A percentile compares a stretch with the other conserved stretches of the same genome.
These are phyloP conservation scores for Hormaphis cornu DNA, from an alignment of 1,140 invertebrate genomes.

Conservation along the genomic window DNA sequence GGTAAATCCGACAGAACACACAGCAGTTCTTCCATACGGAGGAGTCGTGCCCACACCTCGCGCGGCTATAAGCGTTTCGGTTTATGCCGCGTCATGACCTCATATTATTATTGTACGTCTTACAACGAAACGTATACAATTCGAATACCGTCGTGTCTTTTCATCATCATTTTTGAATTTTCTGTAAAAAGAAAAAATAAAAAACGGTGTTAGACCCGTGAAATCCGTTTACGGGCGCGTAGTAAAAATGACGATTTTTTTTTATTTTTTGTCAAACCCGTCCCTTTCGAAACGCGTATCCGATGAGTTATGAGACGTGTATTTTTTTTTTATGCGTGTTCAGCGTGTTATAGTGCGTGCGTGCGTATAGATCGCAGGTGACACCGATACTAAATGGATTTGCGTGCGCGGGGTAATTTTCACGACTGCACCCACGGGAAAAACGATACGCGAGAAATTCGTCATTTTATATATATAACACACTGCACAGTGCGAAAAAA, in stretches of 20 bases:
- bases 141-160: slow-evolving; percentile 31
- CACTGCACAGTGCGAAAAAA: no score
- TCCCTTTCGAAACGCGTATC: slow-evolving; percentile 28
- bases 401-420: slow-evolving; percentile 18
- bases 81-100: slow-evolving; percentile 32
- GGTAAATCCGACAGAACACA: slow-evolving; percentile 24
- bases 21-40: not conserved
- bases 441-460: slow-evolving; percentile 25
- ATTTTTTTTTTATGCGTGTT: not conserved
- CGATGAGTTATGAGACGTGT: slow-evolving; percentile 26
- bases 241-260: slow-evolving; percentile 16
- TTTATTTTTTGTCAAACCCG: slow-evolving; percentile 1
- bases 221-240: not conserved
- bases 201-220: slow-evolving; percentile 13
- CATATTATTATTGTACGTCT: slow-evolving; percentile 28
- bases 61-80: slow-evolving; percentile 30
- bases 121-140: slow-evolving; percentile 20
- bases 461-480: no score
- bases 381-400: slow-evolving; percentile 32
- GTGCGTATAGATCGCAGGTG: not conserved
- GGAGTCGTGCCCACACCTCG: slow-evolving; percentile 29
- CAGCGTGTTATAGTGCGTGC: no score
- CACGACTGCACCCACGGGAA: slow-evolving; percentile 19
- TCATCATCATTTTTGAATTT: slow-evolving; percentile 31
- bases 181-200: slow-evolving; percentile 18